Percentiles rank a stretch among this genome's conserved stretches.
These are phyloP conservation scores for Frieseomelitta varia DNA, from an alignment of 1,140 invertebrate genomes.

Conservation along the genomic window DNA sequence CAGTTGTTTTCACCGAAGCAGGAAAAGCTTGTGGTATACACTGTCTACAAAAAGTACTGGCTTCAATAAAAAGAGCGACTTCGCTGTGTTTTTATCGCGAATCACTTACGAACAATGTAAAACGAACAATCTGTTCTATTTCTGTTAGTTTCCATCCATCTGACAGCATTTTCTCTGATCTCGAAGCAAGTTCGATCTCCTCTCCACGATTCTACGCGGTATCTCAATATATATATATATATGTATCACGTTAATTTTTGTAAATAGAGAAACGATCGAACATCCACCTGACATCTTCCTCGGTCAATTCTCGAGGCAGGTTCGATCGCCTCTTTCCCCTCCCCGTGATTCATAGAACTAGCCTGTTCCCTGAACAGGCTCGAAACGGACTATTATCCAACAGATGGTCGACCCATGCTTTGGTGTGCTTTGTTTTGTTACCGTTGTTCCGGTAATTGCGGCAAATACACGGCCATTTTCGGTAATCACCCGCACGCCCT, in stretches of 20 bases:
- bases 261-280: neutral
- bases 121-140: no score
- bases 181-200: no score
- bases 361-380: constrained; percentile 30
- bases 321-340: constrained; percentile 22
- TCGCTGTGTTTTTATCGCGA: no score
- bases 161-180: no score
- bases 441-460: constrained; percentile 79
- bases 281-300: neutral
- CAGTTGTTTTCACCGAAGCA: neutral
- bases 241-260: neutral
- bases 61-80: no score
- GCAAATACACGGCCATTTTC: constrained; percentile 76
- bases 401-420: constrained; percentile 73
- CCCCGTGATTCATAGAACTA: constrained; percentile 57
- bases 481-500: constrained; percentile 74
- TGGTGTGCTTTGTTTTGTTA: constrained; percentile 75
- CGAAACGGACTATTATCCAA: constrained; percentile 75
- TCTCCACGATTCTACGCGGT: no score
- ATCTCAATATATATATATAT: neutral
- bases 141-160: no score
- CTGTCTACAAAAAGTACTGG: no score
- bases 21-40: neutral
- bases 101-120: neutral
- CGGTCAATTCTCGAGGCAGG: neutral